Conservation (phyloP, 2,888 invertebrate species). For the Phalera bucephala region DNA sequence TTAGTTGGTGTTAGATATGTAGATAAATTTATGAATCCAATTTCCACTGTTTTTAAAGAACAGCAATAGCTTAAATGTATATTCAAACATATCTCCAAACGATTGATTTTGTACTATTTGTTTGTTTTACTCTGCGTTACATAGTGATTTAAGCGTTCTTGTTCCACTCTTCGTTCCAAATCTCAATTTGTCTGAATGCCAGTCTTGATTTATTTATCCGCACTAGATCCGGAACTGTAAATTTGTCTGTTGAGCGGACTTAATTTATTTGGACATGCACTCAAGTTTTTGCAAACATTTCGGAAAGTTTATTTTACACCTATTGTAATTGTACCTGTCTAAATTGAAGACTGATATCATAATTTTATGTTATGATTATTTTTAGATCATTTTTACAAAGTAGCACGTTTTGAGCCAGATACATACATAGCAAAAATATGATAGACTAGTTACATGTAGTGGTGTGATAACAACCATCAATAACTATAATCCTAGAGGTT, state of each 20-base stretch:
- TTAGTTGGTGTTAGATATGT: no score
- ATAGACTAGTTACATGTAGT: no score
- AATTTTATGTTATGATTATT: no score
- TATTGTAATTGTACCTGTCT: background rate
- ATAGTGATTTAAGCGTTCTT: background rate
- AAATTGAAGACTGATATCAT: background rate
- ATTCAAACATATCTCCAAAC: background rate
- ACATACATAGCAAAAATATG: no score
- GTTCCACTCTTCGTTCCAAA: background rate
- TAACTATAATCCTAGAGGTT: no score
- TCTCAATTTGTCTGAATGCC: background rate
- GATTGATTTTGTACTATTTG: background rate
- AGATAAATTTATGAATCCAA: no score
- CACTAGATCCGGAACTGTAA: constrained; percentile 1
- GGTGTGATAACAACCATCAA: no score
- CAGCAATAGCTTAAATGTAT: no score
- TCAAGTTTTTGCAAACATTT: background rate
- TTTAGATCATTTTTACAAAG: no score
- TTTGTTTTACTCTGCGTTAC: background rate
- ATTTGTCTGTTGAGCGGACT: background rate
- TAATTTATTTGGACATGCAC: background rate
- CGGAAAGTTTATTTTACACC: background rate
- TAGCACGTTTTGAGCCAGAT: no score
- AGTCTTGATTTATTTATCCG: constrained; percentile 6
- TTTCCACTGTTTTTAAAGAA: no score